Evolutionary conservation across 2,797 vertebrate species (phyloP).

Genomic region (Paratrypauchen microcephalus): DNA sequence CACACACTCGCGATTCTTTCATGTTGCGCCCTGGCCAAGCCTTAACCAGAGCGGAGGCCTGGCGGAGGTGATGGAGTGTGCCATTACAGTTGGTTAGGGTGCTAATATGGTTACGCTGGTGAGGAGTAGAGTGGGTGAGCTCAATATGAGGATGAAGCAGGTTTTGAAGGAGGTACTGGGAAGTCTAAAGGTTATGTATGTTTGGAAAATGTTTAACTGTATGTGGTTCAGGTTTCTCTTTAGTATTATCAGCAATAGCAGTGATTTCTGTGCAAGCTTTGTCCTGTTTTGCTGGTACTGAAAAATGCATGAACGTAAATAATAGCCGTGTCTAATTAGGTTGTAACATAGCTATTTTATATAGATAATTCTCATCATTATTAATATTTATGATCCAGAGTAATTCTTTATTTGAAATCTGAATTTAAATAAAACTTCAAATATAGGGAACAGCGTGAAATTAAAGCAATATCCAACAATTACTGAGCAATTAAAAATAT

Average conservation of each 20-base stretch:
- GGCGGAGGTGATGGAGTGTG: constrained; percentile 50
- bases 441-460: too few relatives aligned
- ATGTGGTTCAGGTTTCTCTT: not conserved
- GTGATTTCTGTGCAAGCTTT: not conserved
- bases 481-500: not conserved
- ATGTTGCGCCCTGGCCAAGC: constrained; percentile 23
- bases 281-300: not conserved
- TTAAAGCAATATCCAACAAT: not conserved
- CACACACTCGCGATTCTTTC: constrained; percentile 10
- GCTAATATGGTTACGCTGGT: constrained; percentile 22
- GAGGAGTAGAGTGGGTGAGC: constrained; percentile 42
- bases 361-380: not conserved
- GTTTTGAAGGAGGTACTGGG: constrained; percentile 21
- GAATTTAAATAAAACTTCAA: not conserved
- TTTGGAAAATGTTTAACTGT: not conserved
- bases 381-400: not conserved
- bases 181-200: not conserved
- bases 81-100: constrained; percentile 59
- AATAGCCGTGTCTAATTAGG: not conserved
- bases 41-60: constrained; percentile 49
- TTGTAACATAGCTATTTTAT: not conserved
- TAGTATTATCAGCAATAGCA: not conserved
- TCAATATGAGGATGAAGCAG: constrained; percentile 6
- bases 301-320: not conserved
- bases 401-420: not conserved